Base-by-base conservation (phyloP, 2,888 invertebrate species). In the Mactromeris polynyma region DNA sequence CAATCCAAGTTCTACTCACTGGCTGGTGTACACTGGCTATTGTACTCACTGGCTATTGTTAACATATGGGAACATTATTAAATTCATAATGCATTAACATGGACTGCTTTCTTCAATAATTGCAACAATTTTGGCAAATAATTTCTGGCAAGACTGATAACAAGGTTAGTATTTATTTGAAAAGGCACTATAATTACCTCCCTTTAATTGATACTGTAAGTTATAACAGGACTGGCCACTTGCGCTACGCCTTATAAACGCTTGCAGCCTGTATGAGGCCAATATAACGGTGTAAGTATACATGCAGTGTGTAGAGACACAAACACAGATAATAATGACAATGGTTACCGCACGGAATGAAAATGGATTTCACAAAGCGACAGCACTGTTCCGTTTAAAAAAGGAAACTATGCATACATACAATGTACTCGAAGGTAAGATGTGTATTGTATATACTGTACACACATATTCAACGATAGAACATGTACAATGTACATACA, bases 131-230 rank as follows among this genome's bases (percentile, higher is more conserved):
- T 64, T 26, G 58, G n/a, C 58, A n/a, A 73, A 73, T 17, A 36
- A 33, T 4, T 33, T 73, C 31, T 83, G 83, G 83, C 83, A 83
- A 83, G 83, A 83, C 36, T 83, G 31, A 40, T 79, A 82, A 82
- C 40, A 82, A 82, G 42, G 38, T 33, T 42, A 42, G 42, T 46
- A 38, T 46, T 33, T 33, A 46, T 78, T 84, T 84, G 78, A 77
- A 77, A 84, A 84, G 84, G 84, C 84, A 84, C 84, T n/a, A 19
- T 26, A 38, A 78, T 84, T 84, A 77, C 38, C 54, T 78, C 78
- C 78, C 84, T 78, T 84, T 84, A 78, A 51, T 54, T 31, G 42
- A 17, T 42, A 31, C 0, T 79, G 79, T 79, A 79, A 42, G 79
- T 79, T 79, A 33, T 11, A 33, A 36, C 36, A 11, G 4, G 36